Evolutionary conservation across 1,140 invertebrate species (phyloP).

Genomic region (Platorchestia sp.): DNA sequence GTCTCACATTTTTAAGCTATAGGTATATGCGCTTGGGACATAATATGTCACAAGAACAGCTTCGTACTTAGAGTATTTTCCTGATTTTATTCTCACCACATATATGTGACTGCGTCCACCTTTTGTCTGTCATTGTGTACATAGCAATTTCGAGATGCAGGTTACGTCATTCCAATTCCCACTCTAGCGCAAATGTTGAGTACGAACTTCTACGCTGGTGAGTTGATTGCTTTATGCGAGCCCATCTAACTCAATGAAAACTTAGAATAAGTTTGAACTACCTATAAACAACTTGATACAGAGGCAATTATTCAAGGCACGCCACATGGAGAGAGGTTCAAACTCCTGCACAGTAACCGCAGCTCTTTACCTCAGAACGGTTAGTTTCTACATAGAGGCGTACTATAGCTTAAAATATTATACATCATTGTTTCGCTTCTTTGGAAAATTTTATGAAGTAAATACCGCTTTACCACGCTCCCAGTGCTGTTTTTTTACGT

Average conservation of each 20-base stretch:
- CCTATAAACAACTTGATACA: neutral
- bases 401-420: neutral
- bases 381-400: neutral
- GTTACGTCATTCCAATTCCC: no score
- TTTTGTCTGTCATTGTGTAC: no score
- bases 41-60: no score
- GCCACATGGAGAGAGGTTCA: neutral
- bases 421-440: neutral
- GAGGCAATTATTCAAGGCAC: neutral
- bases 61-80: no score
- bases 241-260: neutral
- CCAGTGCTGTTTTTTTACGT: neutral
- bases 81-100: no score
- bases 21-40: no score
- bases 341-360: neutral
- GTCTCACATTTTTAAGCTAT: no score
- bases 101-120: no score
- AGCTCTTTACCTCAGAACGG: neutral
- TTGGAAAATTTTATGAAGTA: neutral
- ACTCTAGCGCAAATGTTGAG: neutral
- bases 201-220: neutral
- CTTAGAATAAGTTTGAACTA: neutral
- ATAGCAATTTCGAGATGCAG: no score
- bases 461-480: neutral
- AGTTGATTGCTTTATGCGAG: neutral